Conservation (phyloP, 2,888 invertebrate genomes). For the Trichopoda pennipes region DNA sequence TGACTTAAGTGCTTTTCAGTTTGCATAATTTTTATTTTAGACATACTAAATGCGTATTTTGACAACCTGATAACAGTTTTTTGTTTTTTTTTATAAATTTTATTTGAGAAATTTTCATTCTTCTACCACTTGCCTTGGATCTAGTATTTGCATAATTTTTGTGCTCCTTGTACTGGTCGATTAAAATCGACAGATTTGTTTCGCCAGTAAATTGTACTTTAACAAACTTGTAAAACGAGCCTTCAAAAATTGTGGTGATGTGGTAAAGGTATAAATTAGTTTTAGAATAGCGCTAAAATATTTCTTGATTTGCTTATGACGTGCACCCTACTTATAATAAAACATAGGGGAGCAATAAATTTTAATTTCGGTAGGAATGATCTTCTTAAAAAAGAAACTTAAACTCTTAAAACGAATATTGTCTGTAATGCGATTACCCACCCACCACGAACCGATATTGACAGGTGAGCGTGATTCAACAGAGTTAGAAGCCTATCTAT, state of each 20-base stretch:
- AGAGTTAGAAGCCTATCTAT: too few relatives aligned
- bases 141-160: constrained; percentile 34
- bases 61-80: constrained; percentile 53
- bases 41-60: constrained; percentile 46
- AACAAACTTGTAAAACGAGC: not conserved
- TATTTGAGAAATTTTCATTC: constrained; percentile 45
- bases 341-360: too few relatives aligned
- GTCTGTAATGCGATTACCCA: too few relatives aligned
- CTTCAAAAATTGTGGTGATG: not conserved
- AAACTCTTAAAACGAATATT: too few relatives aligned
- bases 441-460: too few relatives aligned
- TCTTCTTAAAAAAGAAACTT: too few relatives aligned
- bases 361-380: too few relatives aligned
- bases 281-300: too few relatives aligned
- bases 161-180: not conserved
- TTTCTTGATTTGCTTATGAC: too few relatives aligned
- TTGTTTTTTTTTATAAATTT: constrained; percentile 5
- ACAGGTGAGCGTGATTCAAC: too few relatives aligned
- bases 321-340: too few relatives aligned
- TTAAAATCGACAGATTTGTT: constrained; percentile 10
- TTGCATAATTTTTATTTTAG: constrained; percentile 20
- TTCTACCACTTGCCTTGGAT: constrained; percentile 22
- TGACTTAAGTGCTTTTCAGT: constrained; percentile 6
- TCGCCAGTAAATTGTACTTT: constrained; percentile 11
- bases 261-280: not conserved